Base-by-base conservation (phyloP, 2,113 vertebrate species). In the Pandion haliaetus region DNA sequence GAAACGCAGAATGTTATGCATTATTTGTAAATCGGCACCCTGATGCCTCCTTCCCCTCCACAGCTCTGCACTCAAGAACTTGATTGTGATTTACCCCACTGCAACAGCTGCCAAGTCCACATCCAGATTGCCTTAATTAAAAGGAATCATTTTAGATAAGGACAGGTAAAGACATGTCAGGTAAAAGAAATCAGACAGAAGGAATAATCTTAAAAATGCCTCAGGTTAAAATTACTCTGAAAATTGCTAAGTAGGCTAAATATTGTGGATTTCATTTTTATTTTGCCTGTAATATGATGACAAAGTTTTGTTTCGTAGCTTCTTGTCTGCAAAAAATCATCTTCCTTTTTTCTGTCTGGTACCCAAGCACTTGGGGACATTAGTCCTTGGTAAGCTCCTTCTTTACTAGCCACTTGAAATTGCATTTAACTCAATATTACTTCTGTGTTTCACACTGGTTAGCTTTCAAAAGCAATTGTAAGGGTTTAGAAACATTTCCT, bases 51-150 rank as follows among this genome's bases (percentile, higher is more conserved):
- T 80, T 67, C 55, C 31, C 36, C 32, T 78, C n/a, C 88, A 65
- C 42, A 93, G 61, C 32, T 84, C 45, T 54, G 29, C 65, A 50
- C 17, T 78, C 42, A 91, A 71, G 55, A 50, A 58, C 32, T 47
- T 59, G 5, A 59, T 38, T 93, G 38, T 67, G 61, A 91, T 67
- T 86, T 94, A 74, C 38, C 38, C 65, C 49, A 18, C 38, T 82
- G 57, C 40, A 84, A 47, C 9, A 84, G 32, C 36, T 74, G 86
- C 86, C 84, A 93, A 94, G 32, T 82, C 55, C 59, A 52, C 47
- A 91, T 82, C 55, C 81, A 96, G 69, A 63, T 74, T 92, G 72
- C 34, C 31, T 95, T 96, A 95, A 95, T 95, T 95, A 95, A 96
- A 91, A 89, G 24, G 28, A 91, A 71, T 67, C 15, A 0, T 59